Conservation (phyloP, 2,888 invertebrate genomes). For the Sialis fuliginosa region DNA sequence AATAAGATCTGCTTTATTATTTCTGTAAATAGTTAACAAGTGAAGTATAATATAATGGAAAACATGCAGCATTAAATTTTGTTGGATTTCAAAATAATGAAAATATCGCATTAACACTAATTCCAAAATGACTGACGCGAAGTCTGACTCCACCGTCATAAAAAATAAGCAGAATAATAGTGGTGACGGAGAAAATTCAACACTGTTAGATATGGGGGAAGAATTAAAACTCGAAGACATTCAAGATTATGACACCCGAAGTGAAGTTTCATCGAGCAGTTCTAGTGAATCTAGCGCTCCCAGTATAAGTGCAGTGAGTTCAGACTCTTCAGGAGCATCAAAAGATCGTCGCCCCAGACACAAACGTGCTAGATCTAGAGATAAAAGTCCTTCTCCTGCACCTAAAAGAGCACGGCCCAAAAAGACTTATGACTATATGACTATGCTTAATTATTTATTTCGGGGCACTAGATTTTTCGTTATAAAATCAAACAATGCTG, state of each 20-base stretch:
- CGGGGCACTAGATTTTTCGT: slow-evolving; percentile 88
- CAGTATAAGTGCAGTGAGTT: slow-evolving; percentile 62
- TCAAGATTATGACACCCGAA: slow-evolving; percentile 64
- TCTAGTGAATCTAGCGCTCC: slow-evolving; percentile 54
- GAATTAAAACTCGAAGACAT: slow-evolving; percentile 62
- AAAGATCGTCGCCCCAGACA: slow-evolving; percentile 35
- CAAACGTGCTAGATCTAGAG: slow-evolving; percentile 30
- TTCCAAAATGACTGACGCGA: slow-evolving; percentile 5
- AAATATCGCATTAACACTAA: slow-evolving; percentile 17
- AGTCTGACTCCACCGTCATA: slow-evolving; percentile 1
- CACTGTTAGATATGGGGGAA: slow-evolving; percentile 49
- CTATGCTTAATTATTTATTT: slow-evolving; percentile 85
- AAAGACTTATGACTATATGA: slow-evolving; percentile 69
- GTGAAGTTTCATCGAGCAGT: slow-evolving; percentile 74
- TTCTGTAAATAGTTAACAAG: no score
- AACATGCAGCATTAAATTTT: no score
- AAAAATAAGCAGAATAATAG: slow-evolving; percentile 17
- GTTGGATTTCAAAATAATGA: slow-evolving; percentile 5
- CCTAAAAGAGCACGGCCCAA: slow-evolving; percentile 23
- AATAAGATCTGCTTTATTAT: no score
- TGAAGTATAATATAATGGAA: no score
- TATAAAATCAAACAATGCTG: slow-evolving; percentile 95
- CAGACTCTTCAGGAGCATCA: slow-evolving; percentile 39
- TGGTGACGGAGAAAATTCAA: slow-evolving; percentile 24
- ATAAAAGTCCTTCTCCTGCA: slow-evolving; percentile 21